Conservation (phyloP, 2,113 vertebrate genomes). For the Silurus asotus region DNA sequence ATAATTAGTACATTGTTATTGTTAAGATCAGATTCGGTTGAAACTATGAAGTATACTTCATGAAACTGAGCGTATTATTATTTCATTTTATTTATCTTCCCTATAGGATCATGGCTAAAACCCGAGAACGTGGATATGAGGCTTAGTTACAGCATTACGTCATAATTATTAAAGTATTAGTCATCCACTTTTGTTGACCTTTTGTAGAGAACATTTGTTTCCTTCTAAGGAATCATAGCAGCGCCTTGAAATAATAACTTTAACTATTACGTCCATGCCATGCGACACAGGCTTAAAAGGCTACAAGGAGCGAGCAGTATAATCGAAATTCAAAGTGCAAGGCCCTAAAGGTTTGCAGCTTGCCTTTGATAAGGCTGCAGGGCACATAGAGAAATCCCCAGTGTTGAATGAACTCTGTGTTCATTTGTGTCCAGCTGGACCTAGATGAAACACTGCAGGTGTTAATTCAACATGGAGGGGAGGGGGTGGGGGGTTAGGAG, state of each 20-base stretch:
- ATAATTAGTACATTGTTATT: background rate
- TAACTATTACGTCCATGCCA: background rate
- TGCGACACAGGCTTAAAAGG: background rate
- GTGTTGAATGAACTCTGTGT: constrained; percentile 25
- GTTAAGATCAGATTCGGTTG: background rate
- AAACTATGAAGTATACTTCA: background rate
- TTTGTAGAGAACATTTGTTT: background rate
- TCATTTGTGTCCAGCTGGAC: constrained; percentile 26
- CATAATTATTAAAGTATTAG: background rate
- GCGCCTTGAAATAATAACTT: background rate
- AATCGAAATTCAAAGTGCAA: constrained; percentile 18
- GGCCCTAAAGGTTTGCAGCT: constrained; percentile 6
- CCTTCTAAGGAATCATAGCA: background rate
- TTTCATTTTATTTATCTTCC: background rate
- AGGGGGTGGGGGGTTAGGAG: too few species aligned
- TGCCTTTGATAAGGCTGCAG: constrained; percentile 12
- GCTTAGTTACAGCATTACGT: background rate
- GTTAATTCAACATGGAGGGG: background rate
- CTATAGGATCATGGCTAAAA: background rate
- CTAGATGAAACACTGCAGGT: constrained; percentile 29
- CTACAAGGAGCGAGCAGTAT: background rate
- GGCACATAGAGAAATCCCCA: background rate
- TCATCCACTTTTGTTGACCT: background rate
- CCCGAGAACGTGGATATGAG: background rate
- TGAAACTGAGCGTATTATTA: background rate